phyloP scores from a whole-genome alignment of 1,140 invertebrate species.

The Drosophila willistoni region DNA sequence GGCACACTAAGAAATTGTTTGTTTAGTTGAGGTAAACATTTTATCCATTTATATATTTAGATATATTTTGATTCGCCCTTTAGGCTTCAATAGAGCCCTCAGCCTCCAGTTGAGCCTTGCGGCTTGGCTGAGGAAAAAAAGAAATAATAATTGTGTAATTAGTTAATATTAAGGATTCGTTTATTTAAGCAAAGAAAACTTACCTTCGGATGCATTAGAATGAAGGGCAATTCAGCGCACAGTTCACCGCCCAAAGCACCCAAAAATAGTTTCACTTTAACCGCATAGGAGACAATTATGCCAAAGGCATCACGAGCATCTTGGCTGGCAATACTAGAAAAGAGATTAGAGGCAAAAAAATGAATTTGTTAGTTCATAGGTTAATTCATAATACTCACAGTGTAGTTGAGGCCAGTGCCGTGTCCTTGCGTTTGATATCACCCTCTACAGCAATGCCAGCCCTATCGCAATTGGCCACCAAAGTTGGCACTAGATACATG shows the following conservation, averaged over 20 bases:
- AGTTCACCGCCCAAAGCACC: slow-evolving; percentile 97
- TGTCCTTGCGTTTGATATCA: slow-evolving; percentile 91
- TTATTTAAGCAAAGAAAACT: neutral
- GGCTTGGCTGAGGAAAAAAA: slow-evolving; percentile 60
- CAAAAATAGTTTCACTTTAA: slow-evolving; percentile 97
- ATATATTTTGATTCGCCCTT: neutral
- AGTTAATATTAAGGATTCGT: neutral
- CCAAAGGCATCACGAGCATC: slow-evolving; percentile 94
- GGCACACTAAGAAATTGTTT: slow-evolving; percentile 34
- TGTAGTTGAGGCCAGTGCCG: slow-evolving; percentile 97
- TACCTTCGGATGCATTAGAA: slow-evolving; percentile 97
- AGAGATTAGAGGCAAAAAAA: no score
- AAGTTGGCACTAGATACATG: slow-evolving; percentile 91
- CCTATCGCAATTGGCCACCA: slow-evolving; percentile 93
- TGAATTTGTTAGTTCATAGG: no score
- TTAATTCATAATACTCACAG: slow-evolving; percentile 86
- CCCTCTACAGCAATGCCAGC: slow-evolving; percentile 97
- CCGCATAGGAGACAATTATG: slow-evolving; percentile 94
- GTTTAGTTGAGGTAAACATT: slow-evolving; percentile 56
- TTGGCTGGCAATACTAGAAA: slow-evolving; percentile 88
- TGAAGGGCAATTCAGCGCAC: slow-evolving; percentile 97
- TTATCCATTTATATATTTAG: neutral
- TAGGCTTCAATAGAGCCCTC: slow-evolving; percentile 69
- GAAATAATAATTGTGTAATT: neutral
- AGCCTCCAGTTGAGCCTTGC: slow-evolving; percentile 70